Evolutionary conservation across 1,140 invertebrate species (phyloP).

Genomic region (Conopomorpha cramerella): DNA sequence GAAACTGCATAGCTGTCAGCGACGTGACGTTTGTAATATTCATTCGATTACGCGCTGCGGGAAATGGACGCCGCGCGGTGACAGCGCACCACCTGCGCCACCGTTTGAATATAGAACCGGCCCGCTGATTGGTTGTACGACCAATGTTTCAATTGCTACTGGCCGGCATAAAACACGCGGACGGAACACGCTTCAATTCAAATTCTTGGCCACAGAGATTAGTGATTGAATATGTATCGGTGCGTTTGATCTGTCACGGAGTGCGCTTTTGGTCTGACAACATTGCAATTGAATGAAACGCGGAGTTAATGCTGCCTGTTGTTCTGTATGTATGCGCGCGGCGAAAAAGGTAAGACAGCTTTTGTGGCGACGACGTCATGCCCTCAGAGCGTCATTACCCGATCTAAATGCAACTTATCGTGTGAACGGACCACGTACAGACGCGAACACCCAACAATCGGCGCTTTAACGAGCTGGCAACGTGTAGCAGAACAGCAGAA

Average conservation of each 20-base stretch:
- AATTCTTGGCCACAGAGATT: slow-evolving; percentile 19
- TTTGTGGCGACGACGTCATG: too few species aligned
- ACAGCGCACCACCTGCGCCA: slow-evolving; percentile 36
- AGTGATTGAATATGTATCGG: slow-evolving; percentile 21
- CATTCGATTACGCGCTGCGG: slow-evolving; percentile 41
- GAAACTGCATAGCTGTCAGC: slow-evolving; percentile 28
- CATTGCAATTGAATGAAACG: slow-evolving; percentile 19
- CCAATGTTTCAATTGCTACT: slow-evolving; percentile 7
- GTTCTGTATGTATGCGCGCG: too few species aligned
- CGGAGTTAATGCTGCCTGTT: too few species aligned
- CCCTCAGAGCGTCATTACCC: slow-evolving; percentile 8
- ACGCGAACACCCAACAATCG: too few species aligned
- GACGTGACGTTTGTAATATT: slow-evolving; percentile 51
- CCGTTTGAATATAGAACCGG: slow-evolving; percentile 10
- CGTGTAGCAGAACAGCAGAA: too few species aligned
- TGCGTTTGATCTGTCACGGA: slow-evolving; percentile 23
- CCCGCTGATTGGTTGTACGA: slow-evolving; percentile 12
- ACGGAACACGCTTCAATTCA: too few species aligned
- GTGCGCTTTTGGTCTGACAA: slow-evolving; percentile 9
- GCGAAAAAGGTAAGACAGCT: slow-evolving; percentile 24
- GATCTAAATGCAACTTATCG: slow-evolving; percentile 48
- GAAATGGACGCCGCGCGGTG: slow-evolving; percentile 30
- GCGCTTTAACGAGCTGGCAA: too few species aligned
- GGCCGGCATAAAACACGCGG: slow-evolving; percentile 3
- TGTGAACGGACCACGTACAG: too few species aligned